Conservation (phyloP, 2,797 vertebrate genomes). For the Cuniculus paca region DNA sequence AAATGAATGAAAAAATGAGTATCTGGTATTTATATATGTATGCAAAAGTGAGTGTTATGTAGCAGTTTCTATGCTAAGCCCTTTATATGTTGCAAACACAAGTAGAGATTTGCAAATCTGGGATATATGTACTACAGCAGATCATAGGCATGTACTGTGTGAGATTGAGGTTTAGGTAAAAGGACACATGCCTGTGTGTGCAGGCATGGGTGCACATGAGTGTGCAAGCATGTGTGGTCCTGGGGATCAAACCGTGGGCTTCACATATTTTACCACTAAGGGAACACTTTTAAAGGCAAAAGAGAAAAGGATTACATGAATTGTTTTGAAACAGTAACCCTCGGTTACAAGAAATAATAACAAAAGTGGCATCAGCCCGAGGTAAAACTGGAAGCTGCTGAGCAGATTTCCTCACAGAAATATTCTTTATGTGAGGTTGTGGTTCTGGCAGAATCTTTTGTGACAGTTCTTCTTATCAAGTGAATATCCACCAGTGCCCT, state of each 20-base stretch:
- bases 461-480: not conserved
- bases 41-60: not conserved
- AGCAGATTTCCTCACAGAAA: not conserved
- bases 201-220: not conserved
- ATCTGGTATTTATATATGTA: not conserved
- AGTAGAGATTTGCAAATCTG: not conserved
- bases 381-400: no score
- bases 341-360: not conserved
- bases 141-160: not conserved
- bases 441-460: not conserved
- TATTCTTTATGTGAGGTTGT: not conserved
- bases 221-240: no score
- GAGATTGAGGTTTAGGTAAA: not conserved
- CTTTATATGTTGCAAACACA: not conserved
- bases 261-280: not conserved
- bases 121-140: not conserved
- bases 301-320: not conserved
- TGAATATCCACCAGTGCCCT: not conserved
- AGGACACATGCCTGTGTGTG: not conserved
- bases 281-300: not conserved
- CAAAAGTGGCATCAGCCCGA: not conserved
- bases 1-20: not conserved
- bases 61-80: not conserved
- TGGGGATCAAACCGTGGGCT: not conserved
- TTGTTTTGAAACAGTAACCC: not conserved